These are phyloP conservation scores for Meloidogyne chitwoodi DNA, from an alignment of 1,140 invertebrate species.

Conservation along the genomic window DNA sequence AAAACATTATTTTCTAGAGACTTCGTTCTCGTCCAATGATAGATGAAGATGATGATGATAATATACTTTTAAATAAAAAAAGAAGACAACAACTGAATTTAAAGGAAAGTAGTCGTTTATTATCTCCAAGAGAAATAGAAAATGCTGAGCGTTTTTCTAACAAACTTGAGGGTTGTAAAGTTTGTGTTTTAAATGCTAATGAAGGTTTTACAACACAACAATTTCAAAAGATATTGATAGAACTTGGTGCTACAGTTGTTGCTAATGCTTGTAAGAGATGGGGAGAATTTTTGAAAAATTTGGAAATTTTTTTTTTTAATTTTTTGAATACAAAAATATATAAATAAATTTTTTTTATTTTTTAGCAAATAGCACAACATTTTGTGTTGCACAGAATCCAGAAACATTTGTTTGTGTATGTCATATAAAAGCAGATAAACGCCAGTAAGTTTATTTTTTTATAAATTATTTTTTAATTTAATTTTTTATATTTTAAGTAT, in stretches of 20 bases:
- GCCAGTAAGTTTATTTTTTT: background rate
- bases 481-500: background rate
- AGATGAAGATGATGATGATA: constrained; percentile 30
- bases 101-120: background rate
- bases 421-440: constrained; percentile 22
- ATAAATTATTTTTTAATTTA: background rate
- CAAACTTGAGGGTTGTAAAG: background rate
- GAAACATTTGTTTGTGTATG: constrained; percentile 15
- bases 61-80: constrained; percentile 19
- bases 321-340: background rate
- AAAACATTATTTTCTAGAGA: constrained; percentile 20
- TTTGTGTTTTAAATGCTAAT: constrained; percentile 33
- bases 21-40: constrained; percentile 27
- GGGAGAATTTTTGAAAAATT: background rate
- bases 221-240: constrained; percentile 28
- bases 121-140: background rate
- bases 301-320: background rate
- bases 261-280: constrained; percentile 26
- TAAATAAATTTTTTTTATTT: constrained; percentile 11
- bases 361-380: constrained; percentile 20
- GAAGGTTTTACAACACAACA: constrained; percentile 16
- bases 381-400: constrained; percentile 38
- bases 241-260: constrained; percentile 29
- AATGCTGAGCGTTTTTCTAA: background rate
- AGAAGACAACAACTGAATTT: constrained; percentile 10